A percentile compares a stretch with the other conserved stretches of the same genome.
These are phyloP conservation scores for Drosophila virilis DNA, from an alignment of 1,140 invertebrate species.

Conservation along the genomic window DNA sequence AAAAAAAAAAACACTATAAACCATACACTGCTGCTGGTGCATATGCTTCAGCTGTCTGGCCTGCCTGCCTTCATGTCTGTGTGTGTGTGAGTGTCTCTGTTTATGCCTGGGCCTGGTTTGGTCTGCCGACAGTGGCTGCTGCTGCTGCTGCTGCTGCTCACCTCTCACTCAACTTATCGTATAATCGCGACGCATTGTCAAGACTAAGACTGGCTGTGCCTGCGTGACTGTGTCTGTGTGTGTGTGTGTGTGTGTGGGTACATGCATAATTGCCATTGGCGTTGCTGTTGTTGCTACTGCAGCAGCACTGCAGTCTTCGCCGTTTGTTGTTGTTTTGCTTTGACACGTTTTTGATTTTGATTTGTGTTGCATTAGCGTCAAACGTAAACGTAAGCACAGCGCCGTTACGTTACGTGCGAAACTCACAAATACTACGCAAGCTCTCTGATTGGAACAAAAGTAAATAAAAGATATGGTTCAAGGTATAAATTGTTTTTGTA, in stretches of 20 bases:
- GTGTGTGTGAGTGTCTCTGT: constrained; percentile 4
- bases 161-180: constrained; percentile 64
- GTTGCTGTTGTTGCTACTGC: constrained; percentile 19
- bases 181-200: constrained; percentile 67
- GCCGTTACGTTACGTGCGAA: constrained; percentile 14
- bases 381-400: constrained; percentile 32
- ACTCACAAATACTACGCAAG: neutral
- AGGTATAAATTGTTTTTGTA: constrained; percentile 43
- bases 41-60: constrained; percentile 41
- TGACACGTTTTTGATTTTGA: constrained; percentile 68
- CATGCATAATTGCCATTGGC: constrained; percentile 37
- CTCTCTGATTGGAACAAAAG: neutral
- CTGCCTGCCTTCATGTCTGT: constrained; percentile 1
- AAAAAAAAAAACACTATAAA: neutral
- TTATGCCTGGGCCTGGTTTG: constrained; percentile 20
- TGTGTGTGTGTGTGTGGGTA: constrained; percentile 11
- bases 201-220: constrained; percentile 32
- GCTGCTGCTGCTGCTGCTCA: constrained; percentile 7
- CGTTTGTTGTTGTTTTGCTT: constrained; percentile 47
- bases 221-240: neutral
- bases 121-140: constrained; percentile 15
- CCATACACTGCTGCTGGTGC: constrained; percentile 18
- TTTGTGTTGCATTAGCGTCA: constrained; percentile 25
- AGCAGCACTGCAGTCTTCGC: constrained; percentile 48
- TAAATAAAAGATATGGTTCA: constrained; percentile 35